Evolutionary conservation across 2,888 invertebrate species (phyloP), one percentile per base, ranked within the genome.

Genomic region (Crocallis elinguaria): DNA sequence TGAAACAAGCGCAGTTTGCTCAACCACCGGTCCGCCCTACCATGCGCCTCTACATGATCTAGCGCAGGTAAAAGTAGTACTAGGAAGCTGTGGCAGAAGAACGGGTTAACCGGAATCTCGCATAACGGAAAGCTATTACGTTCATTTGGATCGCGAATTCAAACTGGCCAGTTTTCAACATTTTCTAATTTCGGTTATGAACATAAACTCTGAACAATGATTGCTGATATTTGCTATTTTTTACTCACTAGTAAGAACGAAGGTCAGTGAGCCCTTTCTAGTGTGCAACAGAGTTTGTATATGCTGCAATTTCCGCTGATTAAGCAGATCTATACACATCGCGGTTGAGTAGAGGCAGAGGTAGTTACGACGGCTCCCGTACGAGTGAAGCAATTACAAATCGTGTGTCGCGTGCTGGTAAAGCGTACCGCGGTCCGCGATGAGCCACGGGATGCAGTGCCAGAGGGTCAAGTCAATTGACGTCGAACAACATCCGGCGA

Each of bases 401-500:
- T 42, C 37, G 52, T 55, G 44, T 69, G 76, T 75, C 78, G 79
- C 75, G 75, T 77, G 74, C 67, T 70, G 69, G 64, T 70, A 69
- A 69, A 77, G 65, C 67, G 67, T 64, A 64, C 62, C 66, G 66
- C 66, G 25, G 46, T 25, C 39, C 12, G 39, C 56, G 69, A 71
- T 67, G 79, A 73, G 75, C 73, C 71, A 80, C 85, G 86, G 84
- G 82, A 85, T 80, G 77, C 73, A 78, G 68, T 76, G 79, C 73
- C 84, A 82, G 84, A 80, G 87, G 89, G 89, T 88, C 89, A 89
- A 89, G 82, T 86, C 88, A 89, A 90, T 88, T 88, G 87, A 84
- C 79, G 84, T 75, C 80, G 84, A 76, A 78, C 73, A 73, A 84
- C 87, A 84, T 87, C 88, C 88, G 88, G 82, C 73, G 69, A 66